A percentile compares a stretch with the other conserved stretches of the same genome.
phyloP scores from a whole-genome alignment of 2,113 vertebrate genomes.

The Leucosticte australis region DNA sequence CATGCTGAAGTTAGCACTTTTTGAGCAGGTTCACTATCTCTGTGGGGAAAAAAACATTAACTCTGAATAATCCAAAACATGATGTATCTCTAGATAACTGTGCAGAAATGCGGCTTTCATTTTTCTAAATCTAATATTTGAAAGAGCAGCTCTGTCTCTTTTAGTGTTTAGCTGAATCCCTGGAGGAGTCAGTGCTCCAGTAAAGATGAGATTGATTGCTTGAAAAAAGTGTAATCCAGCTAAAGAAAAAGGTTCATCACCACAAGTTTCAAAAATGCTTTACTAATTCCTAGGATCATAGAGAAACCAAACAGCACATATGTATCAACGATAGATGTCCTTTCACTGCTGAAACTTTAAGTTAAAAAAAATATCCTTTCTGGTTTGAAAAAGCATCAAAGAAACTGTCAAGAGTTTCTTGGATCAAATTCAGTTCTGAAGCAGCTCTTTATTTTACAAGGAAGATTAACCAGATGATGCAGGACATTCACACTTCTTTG shows the following conservation, averaged over 20 bases:
- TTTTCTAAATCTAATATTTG: constrained; percentile 46
- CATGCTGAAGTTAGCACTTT: not conserved
- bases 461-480: constrained; percentile 48
- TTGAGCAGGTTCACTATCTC: not conserved
- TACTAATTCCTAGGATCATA: not conserved
- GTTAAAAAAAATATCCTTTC: not conserved
- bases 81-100: not conserved
- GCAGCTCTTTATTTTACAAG: constrained; percentile 1
- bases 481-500: constrained; percentile 2
- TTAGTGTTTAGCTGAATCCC: constrained; percentile 10
- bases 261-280: not conserved
- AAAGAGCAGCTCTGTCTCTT: not conserved
- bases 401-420: constrained; percentile 4
- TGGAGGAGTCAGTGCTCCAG: not conserved
- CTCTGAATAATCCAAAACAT: not conserved
- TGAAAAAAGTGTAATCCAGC: constrained; percentile 1
- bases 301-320: not conserved
- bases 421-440: constrained; percentile 31
- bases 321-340: not conserved
- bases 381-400: constrained; percentile 21
- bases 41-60: not conserved
- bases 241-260: not conserved
- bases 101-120: not conserved
- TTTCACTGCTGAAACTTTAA: not conserved
- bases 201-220: constrained; percentile 7